These are phyloP conservation scores for Drosophila ambigua DNA, from an alignment of 1,140 invertebrate species.

Conservation along the genomic window DNA sequence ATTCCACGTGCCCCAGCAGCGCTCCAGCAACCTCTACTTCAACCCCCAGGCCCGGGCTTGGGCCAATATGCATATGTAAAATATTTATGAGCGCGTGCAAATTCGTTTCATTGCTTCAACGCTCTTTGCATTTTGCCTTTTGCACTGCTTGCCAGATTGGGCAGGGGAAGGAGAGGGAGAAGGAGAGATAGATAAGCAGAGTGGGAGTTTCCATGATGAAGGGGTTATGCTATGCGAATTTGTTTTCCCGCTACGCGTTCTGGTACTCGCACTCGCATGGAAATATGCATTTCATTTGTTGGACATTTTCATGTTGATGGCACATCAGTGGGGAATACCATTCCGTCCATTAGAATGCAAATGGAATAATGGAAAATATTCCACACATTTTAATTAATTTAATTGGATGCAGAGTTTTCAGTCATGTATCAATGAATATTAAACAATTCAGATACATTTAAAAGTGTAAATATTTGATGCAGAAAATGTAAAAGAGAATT, in stretches of 20 bases:
- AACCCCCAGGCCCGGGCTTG: conserved; percentile 40
- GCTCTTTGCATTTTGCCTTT: conserved; percentile 57
- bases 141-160: background rate
- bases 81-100: conserved; percentile 82
- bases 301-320: conserved; percentile 27
- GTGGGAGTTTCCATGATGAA: conserved; percentile 13
- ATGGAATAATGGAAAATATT: no score
- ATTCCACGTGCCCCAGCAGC: conserved; percentile 71
- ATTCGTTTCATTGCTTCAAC: conserved; percentile 79
- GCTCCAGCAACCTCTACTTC: conserved; percentile 65
- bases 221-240: conserved; percentile 31
- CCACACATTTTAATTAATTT: no score
- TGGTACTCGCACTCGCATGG: background rate
- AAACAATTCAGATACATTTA: no score
- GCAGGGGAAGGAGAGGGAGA: background rate
- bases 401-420: no score
- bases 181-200: background rate
- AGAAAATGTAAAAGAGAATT: no score
- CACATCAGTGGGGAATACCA: conserved; percentile 9
- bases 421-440: no score
- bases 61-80: conserved; percentile 81
- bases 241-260: background rate
- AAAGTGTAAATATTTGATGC: no score
- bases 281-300: conserved; percentile 36
- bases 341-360: no score